A percentile compares a stretch with the other conserved stretches of the same genome.
Evolutionary conservation across 2,113 vertebrate genomes (phyloP).

Genomic region (Osmerus eperlanus): DNA sequence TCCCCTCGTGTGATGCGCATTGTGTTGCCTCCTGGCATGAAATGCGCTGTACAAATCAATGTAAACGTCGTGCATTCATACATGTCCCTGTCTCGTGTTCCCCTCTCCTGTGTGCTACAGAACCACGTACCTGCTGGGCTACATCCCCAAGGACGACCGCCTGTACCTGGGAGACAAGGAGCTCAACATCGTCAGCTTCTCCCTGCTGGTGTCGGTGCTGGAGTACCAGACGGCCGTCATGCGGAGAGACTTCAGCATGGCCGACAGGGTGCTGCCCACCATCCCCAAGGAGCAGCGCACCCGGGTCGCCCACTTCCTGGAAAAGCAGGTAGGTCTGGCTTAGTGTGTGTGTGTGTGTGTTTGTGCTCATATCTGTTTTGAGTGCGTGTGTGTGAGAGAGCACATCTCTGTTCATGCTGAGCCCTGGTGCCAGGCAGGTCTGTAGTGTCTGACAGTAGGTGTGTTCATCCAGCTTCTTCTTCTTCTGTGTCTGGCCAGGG

Average conservation of each 20-base stretch:
- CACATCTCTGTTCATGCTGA: neutral
- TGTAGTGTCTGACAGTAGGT: neutral
- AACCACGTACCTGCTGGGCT: constrained; percentile 93
- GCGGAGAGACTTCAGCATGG: constrained; percentile 89
- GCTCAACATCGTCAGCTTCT: constrained; percentile 87
- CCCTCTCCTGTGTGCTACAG: constrained; percentile 58
- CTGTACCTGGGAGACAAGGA: constrained; percentile 94
- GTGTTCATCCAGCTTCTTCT: neutral
- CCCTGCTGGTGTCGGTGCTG: constrained; percentile 86
- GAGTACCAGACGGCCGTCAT: constrained; percentile 95
- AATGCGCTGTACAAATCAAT: neutral
- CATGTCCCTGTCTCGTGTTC: neutral
- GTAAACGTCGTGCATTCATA: neutral
- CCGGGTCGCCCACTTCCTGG: constrained; percentile 89
- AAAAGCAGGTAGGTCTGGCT: constrained; percentile 80
- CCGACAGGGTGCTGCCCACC: constrained; percentile 88
- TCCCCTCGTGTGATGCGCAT: no score
- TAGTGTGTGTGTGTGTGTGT: neutral
- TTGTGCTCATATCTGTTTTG: no score
- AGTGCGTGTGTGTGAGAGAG: neutral
- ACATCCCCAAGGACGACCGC: constrained; percentile 92
- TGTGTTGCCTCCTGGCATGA: no score
- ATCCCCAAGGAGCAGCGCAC: constrained; percentile 93
- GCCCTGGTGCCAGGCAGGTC: no score
- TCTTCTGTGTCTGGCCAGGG: constrained; percentile 68